Percentiles rank a stretch among this genome's conserved stretches.
Conservation (phyloP, 1,140 invertebrate species). For the Muscidifurax raptorellus region DNA sequence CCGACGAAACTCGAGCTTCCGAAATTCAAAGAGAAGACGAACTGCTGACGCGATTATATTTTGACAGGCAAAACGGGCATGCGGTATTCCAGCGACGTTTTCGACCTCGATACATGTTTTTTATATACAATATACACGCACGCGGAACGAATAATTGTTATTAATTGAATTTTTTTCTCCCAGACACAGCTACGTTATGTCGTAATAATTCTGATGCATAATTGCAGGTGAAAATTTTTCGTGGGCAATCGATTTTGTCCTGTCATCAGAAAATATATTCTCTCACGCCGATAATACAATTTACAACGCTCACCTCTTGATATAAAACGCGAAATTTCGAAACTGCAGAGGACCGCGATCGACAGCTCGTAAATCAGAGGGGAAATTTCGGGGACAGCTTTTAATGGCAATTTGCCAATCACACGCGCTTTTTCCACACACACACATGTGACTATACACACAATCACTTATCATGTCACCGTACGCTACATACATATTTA, state of each 20-base stretch:
- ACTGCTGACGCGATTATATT: not conserved
- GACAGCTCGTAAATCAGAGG: not conserved
- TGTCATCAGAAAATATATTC: too few species aligned
- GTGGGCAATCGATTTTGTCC: too few species aligned
- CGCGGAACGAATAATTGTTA: not conserved
- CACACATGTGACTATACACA: not conserved
- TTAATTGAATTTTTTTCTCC: not conserved
- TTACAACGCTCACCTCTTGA: not conserved
- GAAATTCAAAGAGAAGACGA: not conserved
- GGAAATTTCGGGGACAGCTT: not conserved
- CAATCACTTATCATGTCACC: not conserved
- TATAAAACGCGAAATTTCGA: too few species aligned
- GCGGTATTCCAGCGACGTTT: not conserved
- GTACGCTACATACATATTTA: not conserved
- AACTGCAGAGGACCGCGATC: too few species aligned
- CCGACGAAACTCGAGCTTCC: not conserved
- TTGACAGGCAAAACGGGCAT: not conserved
- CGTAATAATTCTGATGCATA: not conserved
- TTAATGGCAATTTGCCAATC: conserved; percentile 18
- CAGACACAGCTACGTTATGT: not conserved
- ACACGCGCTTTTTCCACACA: not conserved
- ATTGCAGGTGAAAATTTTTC: not conserved
- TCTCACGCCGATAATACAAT: not conserved
- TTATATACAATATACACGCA: not conserved
- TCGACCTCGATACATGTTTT: not conserved